Evolutionary conservation across 2,888 invertebrate genomes (phyloP), one percentile per base, ranked within the genome.

Genomic region (Kuschelorhynchus macadamiae): DNA sequence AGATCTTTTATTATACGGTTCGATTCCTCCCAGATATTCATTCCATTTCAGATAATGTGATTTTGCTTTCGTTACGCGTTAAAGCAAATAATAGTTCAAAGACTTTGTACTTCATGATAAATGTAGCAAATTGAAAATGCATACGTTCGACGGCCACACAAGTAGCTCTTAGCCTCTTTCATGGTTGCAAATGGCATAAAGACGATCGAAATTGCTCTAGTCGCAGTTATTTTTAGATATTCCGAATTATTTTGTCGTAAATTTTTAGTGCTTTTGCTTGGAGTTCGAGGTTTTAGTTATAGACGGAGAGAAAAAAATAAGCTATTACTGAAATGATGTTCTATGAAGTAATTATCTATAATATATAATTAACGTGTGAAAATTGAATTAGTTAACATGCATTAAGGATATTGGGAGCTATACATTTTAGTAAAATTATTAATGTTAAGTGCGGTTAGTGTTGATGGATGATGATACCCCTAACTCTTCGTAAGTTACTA

Each of bases 111-210:
- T 53, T 53, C 9, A 39, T 53, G 53, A 53, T 53, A 53, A 53
- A 53, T 53, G 53, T 53, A 53, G 33, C 53, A 53, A 53, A 53
- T 53, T 53, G 53, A 39, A 53, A 53, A 53, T 53, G 25, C 53
- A 53, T 53, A 53, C 39, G 39, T 53, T 39, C 39, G 36, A 18
- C 21, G 53, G 39, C 53, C 53, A 53, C 53, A 36, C 53, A 53
- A 53, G 53, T 53, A 53, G 53, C 36, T 3, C 53, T 41, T 36
- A 36, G 8, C 25, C 21, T 21, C 53, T 39, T 39, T 53, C 39
- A 39, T 12, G 39, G 53, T 33, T 50, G 18, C 17, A 49, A 52
- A 50, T 30, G 32, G 32, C 18, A 33, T 50, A 50, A 50, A 53
- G 53, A 21, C 21, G 12, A 53, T 50, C 33, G 18, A 17, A 50